Evolutionary conservation across 1,140 invertebrate genomes (phyloP).

Genomic region (Armadillidium nasatum): DNA sequence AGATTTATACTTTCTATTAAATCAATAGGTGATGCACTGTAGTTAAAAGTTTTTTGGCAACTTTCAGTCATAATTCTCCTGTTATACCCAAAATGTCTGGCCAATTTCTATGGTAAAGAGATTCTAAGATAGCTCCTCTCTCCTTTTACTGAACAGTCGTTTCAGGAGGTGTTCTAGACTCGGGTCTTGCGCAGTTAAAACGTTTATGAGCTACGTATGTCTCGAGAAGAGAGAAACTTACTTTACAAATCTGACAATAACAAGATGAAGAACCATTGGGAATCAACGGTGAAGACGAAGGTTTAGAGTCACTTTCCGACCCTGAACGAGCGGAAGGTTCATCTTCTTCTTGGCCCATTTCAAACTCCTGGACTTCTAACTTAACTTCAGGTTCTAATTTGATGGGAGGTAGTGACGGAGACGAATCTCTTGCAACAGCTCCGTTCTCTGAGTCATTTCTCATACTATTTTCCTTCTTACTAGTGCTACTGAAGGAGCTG

Average conservation of each 20-base stretch:
- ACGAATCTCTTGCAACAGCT: constrained; percentile 29
- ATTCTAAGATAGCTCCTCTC: too few relatives aligned
- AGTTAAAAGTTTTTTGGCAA: too few relatives aligned
- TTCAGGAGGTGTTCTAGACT: constrained; percentile 48
- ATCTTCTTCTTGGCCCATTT: constrained; percentile 32
- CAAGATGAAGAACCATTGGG: constrained; percentile 52
- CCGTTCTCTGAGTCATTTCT: constrained; percentile 30
- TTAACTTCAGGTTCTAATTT: constrained; percentile 44
- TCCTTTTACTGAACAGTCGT: constrained; percentile 51
- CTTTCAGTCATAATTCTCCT: too few relatives aligned
- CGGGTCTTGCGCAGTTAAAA: constrained; percentile 84
- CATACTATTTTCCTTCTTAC: constrained; percentile 18
- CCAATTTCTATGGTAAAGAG: too few relatives aligned
- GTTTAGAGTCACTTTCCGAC: background rate
- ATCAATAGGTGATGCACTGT: too few relatives aligned
- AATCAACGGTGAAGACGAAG: constrained; percentile 21
- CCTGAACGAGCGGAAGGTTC: constrained; percentile 12
- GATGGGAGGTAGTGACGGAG: constrained; percentile 37
- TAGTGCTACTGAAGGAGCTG: constrained; percentile 10
- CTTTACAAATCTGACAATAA: constrained; percentile 92
- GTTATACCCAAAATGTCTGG: too few relatives aligned
- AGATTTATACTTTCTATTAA: too few relatives aligned
- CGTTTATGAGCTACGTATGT: constrained; percentile 93
- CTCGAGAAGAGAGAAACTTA: constrained; percentile 84
- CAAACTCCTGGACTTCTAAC: constrained; percentile 37